Percentiles rank a stretch among this genome's conserved stretches.
Evolutionary conservation across 2,113 vertebrate genomes (phyloP).

Genomic region (Ceyx margarethae): DNA sequence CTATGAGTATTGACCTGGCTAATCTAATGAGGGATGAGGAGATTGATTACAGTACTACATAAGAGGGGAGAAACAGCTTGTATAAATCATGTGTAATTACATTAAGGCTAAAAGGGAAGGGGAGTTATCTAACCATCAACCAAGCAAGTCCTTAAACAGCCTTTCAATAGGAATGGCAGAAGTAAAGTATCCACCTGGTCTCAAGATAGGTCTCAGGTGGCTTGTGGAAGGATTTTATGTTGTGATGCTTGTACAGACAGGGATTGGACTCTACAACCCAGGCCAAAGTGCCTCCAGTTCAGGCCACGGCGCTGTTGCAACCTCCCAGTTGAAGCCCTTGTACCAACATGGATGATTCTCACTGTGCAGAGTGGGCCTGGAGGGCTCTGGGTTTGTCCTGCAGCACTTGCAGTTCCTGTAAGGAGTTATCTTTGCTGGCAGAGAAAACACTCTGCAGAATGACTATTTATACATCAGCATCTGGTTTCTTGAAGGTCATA

Average conservation of each 20-base stretch:
- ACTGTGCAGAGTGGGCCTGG: background rate
- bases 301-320: background rate
- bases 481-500: background rate
- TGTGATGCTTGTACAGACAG: background rate
- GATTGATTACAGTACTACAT: background rate
- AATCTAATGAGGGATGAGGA: conserved; percentile 49
- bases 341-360: background rate
- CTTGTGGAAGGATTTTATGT: background rate
- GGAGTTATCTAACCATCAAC: background rate
- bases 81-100: background rate
- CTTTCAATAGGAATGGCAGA: background rate
- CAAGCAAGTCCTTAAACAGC: background rate
- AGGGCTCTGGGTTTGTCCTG: background rate
- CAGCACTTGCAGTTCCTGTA: background rate
- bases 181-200: background rate
- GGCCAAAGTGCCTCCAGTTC: background rate
- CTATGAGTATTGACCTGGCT: conserved; percentile 28
- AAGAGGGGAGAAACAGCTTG: background rate
- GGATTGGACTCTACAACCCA: background rate
- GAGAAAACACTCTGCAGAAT: background rate
- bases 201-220: background rate
- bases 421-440: background rate
- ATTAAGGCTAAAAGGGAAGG: conserved; percentile 5
- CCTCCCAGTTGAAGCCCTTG: background rate
- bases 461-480: background rate